Evolutionary conservation across 2,113 vertebrate genomes (phyloP).

Genomic region (Irena cyanogastra): DNA sequence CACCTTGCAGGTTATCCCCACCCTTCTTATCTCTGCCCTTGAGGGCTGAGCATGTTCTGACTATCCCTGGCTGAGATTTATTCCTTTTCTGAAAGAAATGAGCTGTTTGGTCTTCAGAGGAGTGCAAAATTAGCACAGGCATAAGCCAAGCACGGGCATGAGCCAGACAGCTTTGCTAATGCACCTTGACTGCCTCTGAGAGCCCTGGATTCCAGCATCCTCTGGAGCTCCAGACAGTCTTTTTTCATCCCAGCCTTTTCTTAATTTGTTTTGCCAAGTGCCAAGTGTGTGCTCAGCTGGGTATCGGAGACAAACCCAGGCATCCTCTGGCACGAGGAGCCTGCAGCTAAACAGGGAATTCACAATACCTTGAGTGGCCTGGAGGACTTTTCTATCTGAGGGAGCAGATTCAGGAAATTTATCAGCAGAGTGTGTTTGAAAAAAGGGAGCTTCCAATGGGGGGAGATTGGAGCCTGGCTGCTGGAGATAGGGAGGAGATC

Average conservation of each 20-base stretch:
- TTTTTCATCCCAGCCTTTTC: neutral
- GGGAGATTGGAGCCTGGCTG: conserved; percentile 25
- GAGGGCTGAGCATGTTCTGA: neutral
- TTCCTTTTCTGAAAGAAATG: neutral
- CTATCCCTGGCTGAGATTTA: neutral
- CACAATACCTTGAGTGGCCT: conserved; percentile 4
- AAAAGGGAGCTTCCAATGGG: neutral
- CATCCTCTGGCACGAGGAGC: neutral
- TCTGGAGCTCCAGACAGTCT: neutral
- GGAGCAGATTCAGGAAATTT: conserved; percentile 2
- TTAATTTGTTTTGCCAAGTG: conserved; percentile 31
- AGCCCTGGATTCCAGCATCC: neutral
- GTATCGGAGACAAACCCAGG: neutral
- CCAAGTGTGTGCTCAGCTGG: conserved; percentile 24
- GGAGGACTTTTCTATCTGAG: neutral
- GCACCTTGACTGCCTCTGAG: neutral
- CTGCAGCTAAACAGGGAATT: neutral
- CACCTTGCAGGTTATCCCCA: neutral
- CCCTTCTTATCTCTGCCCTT: neutral
- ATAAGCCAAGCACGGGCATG: neutral
- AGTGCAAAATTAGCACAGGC: conserved; percentile 15
- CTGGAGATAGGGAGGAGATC: conserved; percentile 34
- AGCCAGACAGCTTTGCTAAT: conserved; percentile 51
- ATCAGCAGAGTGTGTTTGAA: neutral
- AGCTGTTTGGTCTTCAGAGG: neutral